Percentiles rank a stretch among this genome's conserved stretches.
Evolutionary conservation across 2,113 vertebrate genomes (phyloP).

Genomic region (Serinus canaria): DNA sequence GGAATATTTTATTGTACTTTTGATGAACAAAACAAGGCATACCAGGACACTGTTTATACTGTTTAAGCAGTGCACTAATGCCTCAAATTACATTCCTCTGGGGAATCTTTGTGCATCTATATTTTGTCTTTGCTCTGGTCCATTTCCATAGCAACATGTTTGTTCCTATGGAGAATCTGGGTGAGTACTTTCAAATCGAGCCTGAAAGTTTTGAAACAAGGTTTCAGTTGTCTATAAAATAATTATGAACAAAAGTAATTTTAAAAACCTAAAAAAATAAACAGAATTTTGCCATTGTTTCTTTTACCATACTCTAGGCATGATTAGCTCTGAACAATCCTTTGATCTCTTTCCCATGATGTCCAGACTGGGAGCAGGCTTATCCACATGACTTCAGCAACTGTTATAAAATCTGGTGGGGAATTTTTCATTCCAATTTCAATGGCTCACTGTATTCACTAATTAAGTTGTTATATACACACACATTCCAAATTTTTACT

Average conservation of each 20-base stretch:
- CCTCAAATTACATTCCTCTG: slow-evolving; percentile 32
- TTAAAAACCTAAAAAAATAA: not conserved
- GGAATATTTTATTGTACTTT: not conserved
- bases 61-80: not conserved
- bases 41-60: not conserved
- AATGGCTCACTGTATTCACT: slow-evolving; percentile 15
- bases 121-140: slow-evolving; percentile 46
- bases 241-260: not conserved
- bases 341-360: slow-evolving; percentile 39
- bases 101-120: slow-evolving; percentile 49
- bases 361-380: slow-evolving; percentile 16
- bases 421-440: slow-evolving; percentile 2
- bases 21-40: not conserved
- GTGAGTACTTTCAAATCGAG: slow-evolving; percentile 54
- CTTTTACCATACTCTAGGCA: not conserved
- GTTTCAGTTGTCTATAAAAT: slow-evolving; percentile 12
- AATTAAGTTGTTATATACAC: not conserved
- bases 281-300: not conserved
- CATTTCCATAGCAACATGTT: slow-evolving; percentile 71
- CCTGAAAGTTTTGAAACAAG: slow-evolving; percentile 51
- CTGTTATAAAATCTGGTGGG: slow-evolving; percentile 25
- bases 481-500: not conserved
- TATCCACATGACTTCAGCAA: slow-evolving; percentile 31
- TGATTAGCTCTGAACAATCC: not conserved
- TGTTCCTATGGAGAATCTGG: slow-evolving; percentile 62